These are phyloP conservation scores for Heliocidaris tuberculata DNA, from an alignment of 35 echinoderm and acorn worm genomes.

Conservation along the genomic window DNA sequence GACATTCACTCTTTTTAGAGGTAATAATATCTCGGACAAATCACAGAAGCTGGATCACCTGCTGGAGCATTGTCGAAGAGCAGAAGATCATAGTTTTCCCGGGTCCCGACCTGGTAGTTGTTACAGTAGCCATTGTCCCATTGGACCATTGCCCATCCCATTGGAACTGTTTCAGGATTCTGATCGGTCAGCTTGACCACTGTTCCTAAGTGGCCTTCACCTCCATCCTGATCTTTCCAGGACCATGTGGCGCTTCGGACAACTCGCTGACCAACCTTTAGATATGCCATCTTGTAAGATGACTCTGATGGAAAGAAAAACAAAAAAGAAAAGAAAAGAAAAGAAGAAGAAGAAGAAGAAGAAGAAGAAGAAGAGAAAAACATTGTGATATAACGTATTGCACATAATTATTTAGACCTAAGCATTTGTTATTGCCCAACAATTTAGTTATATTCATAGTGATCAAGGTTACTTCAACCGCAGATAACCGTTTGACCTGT, in stretches of 20 bases:
- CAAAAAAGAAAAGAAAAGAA: too few relatives aligned
- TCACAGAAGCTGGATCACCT: constrained; percentile 53
- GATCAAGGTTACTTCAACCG: too few relatives aligned
- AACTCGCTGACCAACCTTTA: constrained; percentile 71
- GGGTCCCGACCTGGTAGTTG: constrained; percentile 81
- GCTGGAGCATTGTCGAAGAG: constrained; percentile 91
- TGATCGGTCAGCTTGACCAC: constrained; percentile 71
- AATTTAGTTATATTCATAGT: too few relatives aligned
- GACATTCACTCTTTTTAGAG: background rate
- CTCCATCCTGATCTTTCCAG: constrained; percentile 86
- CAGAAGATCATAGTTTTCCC: constrained; percentile 67
- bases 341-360: too few relatives aligned
- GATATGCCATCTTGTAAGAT: background rate
- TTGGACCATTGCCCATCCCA: constrained; percentile 75
- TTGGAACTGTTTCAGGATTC: constrained; percentile 57
- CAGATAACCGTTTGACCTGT: too few relatives aligned
- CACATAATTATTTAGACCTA: too few relatives aligned
- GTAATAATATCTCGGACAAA: background rate
- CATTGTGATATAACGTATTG: too few relatives aligned
- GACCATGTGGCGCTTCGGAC: constrained; percentile 87
- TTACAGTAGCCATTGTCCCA: constrained; percentile 86
- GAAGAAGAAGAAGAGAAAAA: too few relatives aligned
- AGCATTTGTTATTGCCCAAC: too few relatives aligned
- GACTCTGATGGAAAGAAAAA: background rate
- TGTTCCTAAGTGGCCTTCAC: constrained; percentile 84